A percentile compares a stretch with the other conserved stretches of the same genome.
Evolutionary conservation across 1,140 invertebrate genomes (phyloP).

Genomic region (Heliconius hermathena): DNA sequence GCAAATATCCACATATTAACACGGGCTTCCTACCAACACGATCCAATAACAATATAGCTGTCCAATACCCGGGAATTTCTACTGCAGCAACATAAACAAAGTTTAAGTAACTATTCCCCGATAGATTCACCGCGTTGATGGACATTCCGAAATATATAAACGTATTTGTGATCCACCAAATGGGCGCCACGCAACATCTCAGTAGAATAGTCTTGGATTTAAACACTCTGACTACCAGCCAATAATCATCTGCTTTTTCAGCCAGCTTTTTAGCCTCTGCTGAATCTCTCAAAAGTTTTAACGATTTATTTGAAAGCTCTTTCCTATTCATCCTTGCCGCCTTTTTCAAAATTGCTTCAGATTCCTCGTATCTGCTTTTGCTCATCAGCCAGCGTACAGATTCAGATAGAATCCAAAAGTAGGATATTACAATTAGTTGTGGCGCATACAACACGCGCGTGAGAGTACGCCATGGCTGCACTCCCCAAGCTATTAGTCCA

Average conservation of each 20-base stretch:
- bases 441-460: conserved; percentile 87
- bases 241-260: conserved; percentile 59
- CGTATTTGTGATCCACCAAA: conserved; percentile 88
- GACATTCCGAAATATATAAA: conserved; percentile 92
- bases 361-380: conserved; percentile 83
- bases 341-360: conserved; percentile 83
- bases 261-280: conserved; percentile 58
- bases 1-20: conserved; percentile 62
- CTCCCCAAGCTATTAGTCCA: conserved; percentile 87
- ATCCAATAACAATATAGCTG: conserved; percentile 66
- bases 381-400: conserved; percentile 90
- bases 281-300: conserved; percentile 69
- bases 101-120: conserved; percentile 86
- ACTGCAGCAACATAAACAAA: conserved; percentile 86
- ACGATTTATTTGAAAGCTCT: conserved; percentile 80
- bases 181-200: conserved; percentile 85
- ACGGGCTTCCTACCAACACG: conserved; percentile 65
- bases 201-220: conserved; percentile 83
- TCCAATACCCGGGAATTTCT: conserved; percentile 88
- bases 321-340: conserved; percentile 86
- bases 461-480: conserved; percentile 87
- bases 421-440: conserved; percentile 85
- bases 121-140: conserved; percentile 89
- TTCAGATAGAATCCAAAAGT: conserved; percentile 86
- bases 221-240: conserved; percentile 81